Conservation (phyloP, 2,888 invertebrate species). For the Hydriomena furcata region DNA sequence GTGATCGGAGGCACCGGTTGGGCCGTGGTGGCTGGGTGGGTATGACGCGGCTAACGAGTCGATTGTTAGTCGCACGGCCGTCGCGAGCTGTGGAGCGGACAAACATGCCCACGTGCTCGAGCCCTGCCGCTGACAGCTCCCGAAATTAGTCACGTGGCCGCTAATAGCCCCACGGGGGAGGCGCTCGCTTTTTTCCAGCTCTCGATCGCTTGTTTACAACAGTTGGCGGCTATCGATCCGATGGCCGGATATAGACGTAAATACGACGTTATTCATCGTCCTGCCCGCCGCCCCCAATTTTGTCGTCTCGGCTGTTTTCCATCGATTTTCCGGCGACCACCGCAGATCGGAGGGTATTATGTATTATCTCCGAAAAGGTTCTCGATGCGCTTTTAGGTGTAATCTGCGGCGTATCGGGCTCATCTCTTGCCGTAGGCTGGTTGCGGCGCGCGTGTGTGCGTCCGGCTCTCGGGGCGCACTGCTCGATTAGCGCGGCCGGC, state of each 20-base stretch:
- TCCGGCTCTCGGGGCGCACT: conserved; percentile 70
- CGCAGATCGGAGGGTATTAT: conserved; percentile 40
- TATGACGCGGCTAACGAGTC: conserved; percentile 28
- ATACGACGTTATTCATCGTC: conserved; percentile 70
- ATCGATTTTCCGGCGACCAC: conserved; percentile 68
- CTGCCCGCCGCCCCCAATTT: conserved; percentile 56
- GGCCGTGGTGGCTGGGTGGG: neutral
- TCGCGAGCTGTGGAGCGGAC: conserved; percentile 4
- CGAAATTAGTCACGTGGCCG: conserved; percentile 82
- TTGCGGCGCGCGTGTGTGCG: conserved; percentile 61
- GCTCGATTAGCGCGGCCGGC: conserved; percentile 79
- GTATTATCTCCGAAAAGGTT: conserved; percentile 60
- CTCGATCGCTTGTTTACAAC: conserved; percentile 76
- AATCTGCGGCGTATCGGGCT: conserved; percentile 46
- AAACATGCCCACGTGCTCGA: conserved; percentile 61
- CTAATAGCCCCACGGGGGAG: conserved; percentile 72
- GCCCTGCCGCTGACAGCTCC: conserved; percentile 77
- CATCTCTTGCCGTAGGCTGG: conserved; percentile 39
- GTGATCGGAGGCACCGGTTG: conserved; percentile 43
- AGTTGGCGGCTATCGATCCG: conserved; percentile 80
- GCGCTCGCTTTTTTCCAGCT: conserved; percentile 67
- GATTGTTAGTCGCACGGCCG: conserved; percentile 26
- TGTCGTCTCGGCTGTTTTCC: conserved; percentile 66
- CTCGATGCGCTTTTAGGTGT: conserved; percentile 68
- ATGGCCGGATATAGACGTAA: conserved; percentile 63